Conservation (phyloP, 2,888 invertebrate species). For the Heliconius charithonia region DNA sequence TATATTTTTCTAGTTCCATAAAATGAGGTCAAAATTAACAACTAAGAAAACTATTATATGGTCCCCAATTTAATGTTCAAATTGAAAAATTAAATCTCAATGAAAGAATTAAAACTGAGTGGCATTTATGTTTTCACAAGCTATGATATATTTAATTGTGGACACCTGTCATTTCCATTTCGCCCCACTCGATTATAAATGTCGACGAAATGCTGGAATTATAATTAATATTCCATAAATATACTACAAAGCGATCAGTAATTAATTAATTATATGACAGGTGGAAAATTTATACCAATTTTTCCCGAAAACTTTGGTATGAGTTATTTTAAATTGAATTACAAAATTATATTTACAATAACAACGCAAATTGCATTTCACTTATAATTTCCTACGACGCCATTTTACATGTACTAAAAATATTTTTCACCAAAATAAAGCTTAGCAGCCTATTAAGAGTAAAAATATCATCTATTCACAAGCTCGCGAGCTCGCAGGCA, state of each 20-base stretch:
- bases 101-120: not conserved
- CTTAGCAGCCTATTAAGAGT: conserved; percentile 20
- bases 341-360: not conserved
- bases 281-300: not conserved
- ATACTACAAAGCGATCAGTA: not conserved
- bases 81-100: not conserved
- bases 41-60: not conserved
- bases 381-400: not conserved
- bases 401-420: conserved; percentile 18
- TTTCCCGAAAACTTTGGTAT: not conserved
- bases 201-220: not conserved
- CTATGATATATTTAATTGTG: conserved; percentile 2
- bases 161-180: conserved; percentile 1
- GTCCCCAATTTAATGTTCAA: not conserved
- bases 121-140: not conserved
- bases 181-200: conserved; percentile 2
- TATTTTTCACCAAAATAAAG: conserved; percentile 30
- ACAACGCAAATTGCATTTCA: not conserved
- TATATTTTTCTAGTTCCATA: not conserved
- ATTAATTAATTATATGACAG: not conserved
- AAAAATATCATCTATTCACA: conserved; percentile 40
- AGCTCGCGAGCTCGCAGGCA: conserved; percentile 32
- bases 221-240: conserved; percentile 7
- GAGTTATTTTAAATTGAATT: not conserved
- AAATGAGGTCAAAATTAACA: not conserved